Conservation (phyloP, 23 tunicate genomes). For the Phallusia fumigata region DNA sequence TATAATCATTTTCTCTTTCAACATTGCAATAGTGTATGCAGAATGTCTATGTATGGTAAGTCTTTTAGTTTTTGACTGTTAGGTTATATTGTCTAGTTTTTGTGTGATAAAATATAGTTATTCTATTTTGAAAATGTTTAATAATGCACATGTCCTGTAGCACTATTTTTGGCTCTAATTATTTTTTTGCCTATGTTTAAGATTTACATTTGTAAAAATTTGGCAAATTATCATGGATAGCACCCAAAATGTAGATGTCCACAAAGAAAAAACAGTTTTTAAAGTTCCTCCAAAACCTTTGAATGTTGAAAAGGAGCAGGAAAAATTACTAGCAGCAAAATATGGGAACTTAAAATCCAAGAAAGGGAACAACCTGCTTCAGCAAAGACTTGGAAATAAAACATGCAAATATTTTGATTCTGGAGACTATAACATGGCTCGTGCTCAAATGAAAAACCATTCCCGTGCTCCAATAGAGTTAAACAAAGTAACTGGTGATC, state of each 20-base stretch:
- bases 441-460: conserved; percentile 52
- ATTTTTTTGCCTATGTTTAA: no score
- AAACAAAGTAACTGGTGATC: conserved; percentile 36
- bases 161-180: no score
- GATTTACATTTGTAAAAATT: no score
- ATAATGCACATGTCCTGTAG: no score
- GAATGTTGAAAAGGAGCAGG: conserved; percentile 70
- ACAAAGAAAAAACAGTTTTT: neutral
- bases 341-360: conserved; percentile 58
- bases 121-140: no score
- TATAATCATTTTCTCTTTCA: no score
- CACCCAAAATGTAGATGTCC: neutral
- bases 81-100: no score
- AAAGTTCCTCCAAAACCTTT: conserved; percentile 11
- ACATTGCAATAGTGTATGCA: no score
- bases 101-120: no score
- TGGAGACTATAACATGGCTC: conserved; percentile 65
- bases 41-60: no score
- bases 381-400: conserved; percentile 39
- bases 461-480: conserved; percentile 21
- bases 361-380: conserved; percentile 44
- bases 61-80: no score
- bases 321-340: conserved; percentile 54
- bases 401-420: conserved; percentile 53
- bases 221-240: no score